A percentile compares a stretch with the other conserved stretches of the same genome.
phyloP scores from a whole-genome alignment of 2,888 invertebrate genomes.

The Smittia aterrima region DNA sequence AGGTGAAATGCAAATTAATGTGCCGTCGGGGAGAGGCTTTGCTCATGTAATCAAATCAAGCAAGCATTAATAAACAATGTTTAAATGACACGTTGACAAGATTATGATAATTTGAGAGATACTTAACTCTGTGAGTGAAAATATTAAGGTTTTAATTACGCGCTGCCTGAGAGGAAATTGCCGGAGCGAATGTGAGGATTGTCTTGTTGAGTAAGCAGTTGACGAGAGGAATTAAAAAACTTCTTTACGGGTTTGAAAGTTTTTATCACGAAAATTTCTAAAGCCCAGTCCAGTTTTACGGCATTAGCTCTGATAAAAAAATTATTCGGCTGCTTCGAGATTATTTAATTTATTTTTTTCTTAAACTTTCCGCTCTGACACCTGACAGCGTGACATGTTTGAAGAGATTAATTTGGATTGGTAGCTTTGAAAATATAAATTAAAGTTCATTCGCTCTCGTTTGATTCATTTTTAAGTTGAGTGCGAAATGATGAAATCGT shows the following conservation, averaged over 20 bases:
- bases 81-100: slow-evolving; percentile 39
- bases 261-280: slow-evolving; percentile 13
- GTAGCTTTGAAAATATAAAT: neutral
- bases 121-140: slow-evolving; percentile 26
- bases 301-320: slow-evolving; percentile 3
- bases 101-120: slow-evolving; percentile 41
- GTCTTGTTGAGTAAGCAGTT: neutral
- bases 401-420: slow-evolving; percentile 35
- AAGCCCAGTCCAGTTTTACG: neutral
- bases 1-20: slow-evolving; percentile 28
- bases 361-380: slow-evolving; percentile 32
- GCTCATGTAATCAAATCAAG: slow-evolving; percentile 15
- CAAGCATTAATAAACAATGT: slow-evolving; percentile 38
- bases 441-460: neutral
- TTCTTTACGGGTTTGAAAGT: neutral
- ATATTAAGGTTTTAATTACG: slow-evolving; percentile 36
- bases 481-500: neutral
- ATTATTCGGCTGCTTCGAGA: neutral
- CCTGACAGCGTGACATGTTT: slow-evolving; percentile 36
- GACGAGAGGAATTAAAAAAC: neutral
- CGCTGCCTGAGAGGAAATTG: neutral
- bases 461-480: neutral
- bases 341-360: slow-evolving; percentile 27
- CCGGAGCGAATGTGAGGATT: neutral
- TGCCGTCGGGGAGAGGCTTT: neutral